phyloP scores from a whole-genome alignment of 1,140 invertebrate genomes.

The Eriosoma lanigerum region DNA sequence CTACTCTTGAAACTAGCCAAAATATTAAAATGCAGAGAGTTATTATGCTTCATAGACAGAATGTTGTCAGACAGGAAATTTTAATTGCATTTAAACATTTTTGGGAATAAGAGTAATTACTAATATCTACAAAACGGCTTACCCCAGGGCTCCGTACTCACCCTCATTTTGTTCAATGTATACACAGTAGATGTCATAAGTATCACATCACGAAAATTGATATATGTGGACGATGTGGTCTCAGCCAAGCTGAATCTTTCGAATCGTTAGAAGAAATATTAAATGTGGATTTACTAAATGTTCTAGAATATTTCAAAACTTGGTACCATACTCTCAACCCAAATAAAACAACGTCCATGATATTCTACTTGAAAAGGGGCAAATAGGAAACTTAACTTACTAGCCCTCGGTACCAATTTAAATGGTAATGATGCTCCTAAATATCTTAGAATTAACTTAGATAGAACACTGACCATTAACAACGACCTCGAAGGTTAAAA shows the following conservation, averaged over 20 bases:
- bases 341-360: slow-evolving; percentile 23
- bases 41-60: slow-evolving; percentile 16
- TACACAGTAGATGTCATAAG: neutral
- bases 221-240: neutral
- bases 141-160: slow-evolving; percentile 34
- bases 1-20: slow-evolving; percentile 40
- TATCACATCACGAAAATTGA: neutral
- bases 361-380: no score
- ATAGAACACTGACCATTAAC: no score
- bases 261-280: neutral
- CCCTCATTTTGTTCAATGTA: slow-evolving; percentile 1
- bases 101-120: no score
- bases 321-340: neutral
- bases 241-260: neutral
- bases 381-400: no score
- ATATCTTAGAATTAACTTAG: neutral
- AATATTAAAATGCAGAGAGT: slow-evolving; percentile 20
- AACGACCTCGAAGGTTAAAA: no score
- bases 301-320: no score
- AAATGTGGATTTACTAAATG: neutral
- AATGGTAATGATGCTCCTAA: neutral
- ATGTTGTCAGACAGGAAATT: slow-evolving; percentile 16
- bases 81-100: slow-evolving; percentile 9
- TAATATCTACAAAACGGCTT: no score
- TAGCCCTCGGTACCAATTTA: no score